A percentile compares a stretch with the other conserved stretches of the same genome.
These are phyloP conservation scores for Nestor notabilis DNA, from an alignment of 2,113 vertebrate genomes.

Conservation along the genomic window DNA sequence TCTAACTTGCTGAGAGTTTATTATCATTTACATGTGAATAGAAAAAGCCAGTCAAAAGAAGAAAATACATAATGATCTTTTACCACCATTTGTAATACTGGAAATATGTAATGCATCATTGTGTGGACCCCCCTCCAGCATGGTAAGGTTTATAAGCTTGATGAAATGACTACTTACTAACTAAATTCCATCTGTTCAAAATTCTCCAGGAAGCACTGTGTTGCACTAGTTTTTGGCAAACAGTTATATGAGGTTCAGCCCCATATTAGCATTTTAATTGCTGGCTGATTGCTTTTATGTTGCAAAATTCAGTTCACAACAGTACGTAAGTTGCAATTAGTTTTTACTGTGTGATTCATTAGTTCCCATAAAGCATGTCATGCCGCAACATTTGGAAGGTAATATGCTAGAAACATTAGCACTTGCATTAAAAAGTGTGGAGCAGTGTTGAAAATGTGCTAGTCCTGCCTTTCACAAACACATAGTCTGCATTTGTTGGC, in stretches of 20 bases:
- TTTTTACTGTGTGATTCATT: conserved; percentile 73
- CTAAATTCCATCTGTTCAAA: conserved; percentile 42
- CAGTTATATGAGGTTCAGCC: conserved; percentile 20
- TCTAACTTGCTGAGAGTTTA: not conserved
- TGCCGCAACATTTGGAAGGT: conserved; percentile 53
- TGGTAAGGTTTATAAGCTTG: not conserved
- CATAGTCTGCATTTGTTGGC: not conserved
- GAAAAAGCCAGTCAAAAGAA: not conserved
- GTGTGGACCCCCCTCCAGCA: not conserved
- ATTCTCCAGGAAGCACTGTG: not conserved
- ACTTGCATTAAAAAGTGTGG: not conserved
- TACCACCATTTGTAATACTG: not conserved
- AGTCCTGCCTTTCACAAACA: not conserved
- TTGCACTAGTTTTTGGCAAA: conserved; percentile 29
- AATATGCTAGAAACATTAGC: conserved; percentile 49
- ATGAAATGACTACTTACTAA: conserved; percentile 26
- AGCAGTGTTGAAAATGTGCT: not conserved
- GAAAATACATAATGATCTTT: not conserved
- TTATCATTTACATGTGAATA: not conserved
- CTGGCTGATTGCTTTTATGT: conserved; percentile 70
- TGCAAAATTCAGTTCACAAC: conserved; percentile 52
- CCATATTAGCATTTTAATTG: conserved; percentile 78
- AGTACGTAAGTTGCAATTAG: conserved; percentile 71
- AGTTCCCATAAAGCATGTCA: conserved; percentile 56
- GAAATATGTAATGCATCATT: not conserved